These are phyloP conservation scores for Chascanopsetta lugubris DNA, from an alignment of 2,113 vertebrate genomes.

Conservation along the genomic window DNA sequence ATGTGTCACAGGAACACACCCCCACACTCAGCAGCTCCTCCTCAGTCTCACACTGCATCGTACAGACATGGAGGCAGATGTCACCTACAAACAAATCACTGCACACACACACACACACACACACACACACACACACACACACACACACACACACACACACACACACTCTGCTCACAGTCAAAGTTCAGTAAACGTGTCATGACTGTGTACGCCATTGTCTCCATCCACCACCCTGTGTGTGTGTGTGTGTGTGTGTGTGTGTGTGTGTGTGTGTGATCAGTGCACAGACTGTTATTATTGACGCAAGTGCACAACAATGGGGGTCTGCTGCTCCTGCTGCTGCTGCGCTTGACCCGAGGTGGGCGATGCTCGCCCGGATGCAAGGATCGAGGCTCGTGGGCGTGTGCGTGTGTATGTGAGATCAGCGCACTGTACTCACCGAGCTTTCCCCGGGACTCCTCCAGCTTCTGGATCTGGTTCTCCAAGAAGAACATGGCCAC, in stretches of 20 bases:
- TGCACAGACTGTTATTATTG: constrained; percentile 5
- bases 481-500: constrained; percentile 93
- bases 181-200: constrained; percentile 14
- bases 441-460: constrained; percentile 95
- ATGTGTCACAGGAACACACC: neutral
- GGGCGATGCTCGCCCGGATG: neutral
- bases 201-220: constrained; percentile 15
- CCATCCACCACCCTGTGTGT: constrained; percentile 1
- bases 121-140: too few species aligned
- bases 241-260: constrained; percentile 2
- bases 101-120: too few species aligned
- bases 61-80: neutral
- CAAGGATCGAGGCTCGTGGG: neutral
- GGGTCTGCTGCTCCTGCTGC: constrained; percentile 1
- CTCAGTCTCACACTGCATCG: constrained; percentile 2
- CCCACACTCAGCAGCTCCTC: neutral
- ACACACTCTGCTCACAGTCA: neutral
- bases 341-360: neutral
- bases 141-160: too few species aligned
- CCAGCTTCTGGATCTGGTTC: constrained; percentile 98
- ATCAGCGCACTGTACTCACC: too few species aligned
- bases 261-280: constrained; percentile 8
- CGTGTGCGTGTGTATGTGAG: constrained; percentile 4
- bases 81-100: neutral
- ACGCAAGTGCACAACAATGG: constrained; percentile 32